phyloP scores from a whole-genome alignment of 2,797 vertebrate species.

The Coregonus ussuriensis region DNA sequence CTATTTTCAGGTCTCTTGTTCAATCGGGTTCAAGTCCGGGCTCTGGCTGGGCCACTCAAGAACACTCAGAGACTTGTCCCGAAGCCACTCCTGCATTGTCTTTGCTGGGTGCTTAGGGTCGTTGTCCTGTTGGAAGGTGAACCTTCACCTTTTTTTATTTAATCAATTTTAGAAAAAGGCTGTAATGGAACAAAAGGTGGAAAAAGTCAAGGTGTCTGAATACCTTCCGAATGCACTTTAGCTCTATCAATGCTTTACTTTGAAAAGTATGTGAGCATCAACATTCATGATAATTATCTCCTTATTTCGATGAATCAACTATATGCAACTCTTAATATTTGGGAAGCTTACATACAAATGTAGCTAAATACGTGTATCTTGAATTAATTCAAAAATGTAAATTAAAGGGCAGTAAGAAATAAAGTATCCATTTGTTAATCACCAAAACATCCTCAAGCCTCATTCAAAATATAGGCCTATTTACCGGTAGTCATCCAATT shows the following conservation, averaged over 20 bases:
- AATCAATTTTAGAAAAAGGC: too few species aligned
- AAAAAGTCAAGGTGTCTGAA: too few species aligned
- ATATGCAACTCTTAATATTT: not conserved
- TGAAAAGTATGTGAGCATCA: not conserved
- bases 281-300: not conserved
- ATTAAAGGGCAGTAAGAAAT: not conserved
- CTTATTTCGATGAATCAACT: not conserved
- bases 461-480: slow-evolving; percentile 8
- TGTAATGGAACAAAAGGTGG: too few species aligned
- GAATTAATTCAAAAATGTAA: slow-evolving; percentile 4
- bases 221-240: not conserved
- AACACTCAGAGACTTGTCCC: too few species aligned
- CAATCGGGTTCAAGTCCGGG: too few species aligned
- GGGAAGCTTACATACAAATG: not conserved
- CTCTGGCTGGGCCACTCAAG: too few species aligned
- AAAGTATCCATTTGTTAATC: not conserved
- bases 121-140: too few species aligned
- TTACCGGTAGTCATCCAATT: not conserved
- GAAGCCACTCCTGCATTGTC: too few species aligned
- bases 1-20: too few species aligned
- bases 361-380: not conserved
- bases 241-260: not conserved
- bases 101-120: too few species aligned
- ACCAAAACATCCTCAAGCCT: slow-evolving; percentile 1
- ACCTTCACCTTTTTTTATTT: too few species aligned